Percentiles rank a stretch among this genome's conserved stretches.
Conservation (phyloP, 2,888 invertebrate genomes). For the Alsophila aescularia region DNA sequence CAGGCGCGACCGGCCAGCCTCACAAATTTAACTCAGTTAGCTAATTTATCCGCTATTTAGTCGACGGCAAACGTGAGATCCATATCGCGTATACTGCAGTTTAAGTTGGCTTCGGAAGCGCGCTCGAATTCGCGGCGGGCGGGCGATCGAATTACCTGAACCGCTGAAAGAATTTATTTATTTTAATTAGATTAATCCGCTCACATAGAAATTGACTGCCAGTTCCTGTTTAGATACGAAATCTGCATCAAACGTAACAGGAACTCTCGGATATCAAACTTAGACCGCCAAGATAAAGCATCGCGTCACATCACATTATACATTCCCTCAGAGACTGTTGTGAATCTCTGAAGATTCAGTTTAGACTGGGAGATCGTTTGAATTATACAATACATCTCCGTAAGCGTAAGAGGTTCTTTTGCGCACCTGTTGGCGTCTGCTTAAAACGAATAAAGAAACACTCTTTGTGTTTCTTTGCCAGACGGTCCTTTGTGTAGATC, state of each 20-base stretch:
- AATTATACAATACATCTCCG: constrained; percentile 54
- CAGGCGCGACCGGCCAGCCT: constrained; percentile 50
- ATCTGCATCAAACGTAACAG: constrained; percentile 26
- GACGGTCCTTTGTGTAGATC: constrained; percentile 32
- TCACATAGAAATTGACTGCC: constrained; percentile 5
- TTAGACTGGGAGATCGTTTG: constrained; percentile 52
- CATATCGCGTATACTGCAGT: constrained; percentile 73
- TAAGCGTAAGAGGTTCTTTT: constrained; percentile 46
- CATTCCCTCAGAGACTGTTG: constrained; percentile 50
- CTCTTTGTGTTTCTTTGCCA: constrained; percentile 27
- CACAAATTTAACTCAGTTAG: constrained; percentile 75
- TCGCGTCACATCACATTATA: constrained; percentile 51
- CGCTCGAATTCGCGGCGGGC: constrained; percentile 70
- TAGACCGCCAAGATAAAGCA: constrained; percentile 40
- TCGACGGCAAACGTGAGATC: constrained; percentile 79
- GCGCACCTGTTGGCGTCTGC: constrained; percentile 45
- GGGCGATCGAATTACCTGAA: constrained; percentile 55
- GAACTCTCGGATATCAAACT: constrained; percentile 31
- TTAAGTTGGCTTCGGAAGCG: constrained; percentile 63
- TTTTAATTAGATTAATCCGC: constrained; percentile 35
- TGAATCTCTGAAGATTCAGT: constrained; percentile 50
- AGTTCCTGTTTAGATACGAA: constrained; percentile 38
- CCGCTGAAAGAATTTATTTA: constrained; percentile 43
- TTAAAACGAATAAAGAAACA: constrained; percentile 37
- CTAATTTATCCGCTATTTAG: constrained; percentile 81